Evolutionary conservation across 1,140 invertebrate genomes (phyloP), one percentile per base, ranked within the genome.

Genomic region (Belonocnema kinseyi): DNA sequence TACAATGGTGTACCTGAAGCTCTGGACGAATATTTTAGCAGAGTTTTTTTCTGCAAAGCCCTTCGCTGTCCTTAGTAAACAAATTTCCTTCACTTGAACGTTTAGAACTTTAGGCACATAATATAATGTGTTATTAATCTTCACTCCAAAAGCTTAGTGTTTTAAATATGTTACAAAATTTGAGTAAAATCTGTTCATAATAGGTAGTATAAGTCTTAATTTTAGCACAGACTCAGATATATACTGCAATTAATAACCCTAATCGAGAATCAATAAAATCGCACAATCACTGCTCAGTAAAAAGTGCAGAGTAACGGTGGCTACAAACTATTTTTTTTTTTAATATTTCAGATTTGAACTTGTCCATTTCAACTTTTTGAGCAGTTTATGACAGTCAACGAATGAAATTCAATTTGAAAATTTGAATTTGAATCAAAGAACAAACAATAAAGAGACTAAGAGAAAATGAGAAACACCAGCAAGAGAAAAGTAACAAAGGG

Each of bases 231-330:
- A 61, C 6, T 40, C 33, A 66, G 40, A 66, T 46, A 40, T 66
- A 6, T n/a, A 26, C 61, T 66, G 40, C n/a, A 40, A 66, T 66
- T 66, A 66, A 40, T 66, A 46, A 40, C 40, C 40, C 26, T 40
- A 66, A 40, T 16, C 13, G 6, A n/a, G 14, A 66, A 40, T 46
- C 61, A 66, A 40, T 66, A n/a, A 66, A 66, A 66, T 66, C 40
- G 61, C 61, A 66, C 61, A 40, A 66, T 66, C 26, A 66, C 40
- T 33, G 14, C 26, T 46, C 1, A 66, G 33, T 14, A 66, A 66
- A 40, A 40, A 40, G n/a, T 33, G 61, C 40, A 66, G n/a, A 46
- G 61, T 40, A 66, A 66, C 26, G 33, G 46, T n/a, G 61, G n/a
- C 61, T 66, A 11, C 17, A 2, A 33, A 33, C 26, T 33, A 33